phyloP scores from a whole-genome alignment of 1,140 invertebrate species.

The Neodiprion virginianus region DNA sequence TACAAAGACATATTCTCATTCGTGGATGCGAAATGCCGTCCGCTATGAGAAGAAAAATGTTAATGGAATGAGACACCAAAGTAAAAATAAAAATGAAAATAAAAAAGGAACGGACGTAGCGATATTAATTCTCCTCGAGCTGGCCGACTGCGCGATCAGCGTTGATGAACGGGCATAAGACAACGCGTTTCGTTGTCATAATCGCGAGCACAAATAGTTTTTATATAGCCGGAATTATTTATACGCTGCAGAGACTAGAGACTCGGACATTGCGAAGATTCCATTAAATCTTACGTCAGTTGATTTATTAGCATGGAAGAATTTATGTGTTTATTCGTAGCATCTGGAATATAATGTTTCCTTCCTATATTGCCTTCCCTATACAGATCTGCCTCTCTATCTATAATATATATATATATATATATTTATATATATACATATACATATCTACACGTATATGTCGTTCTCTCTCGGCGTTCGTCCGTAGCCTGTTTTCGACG shows the following conservation, averaged over 20 bases:
- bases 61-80: no score
- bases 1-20: no score
- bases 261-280: constrained; percentile 1
- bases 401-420: not conserved
- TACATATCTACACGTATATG: constrained; percentile 2
- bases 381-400: not conserved
- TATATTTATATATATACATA: not conserved
- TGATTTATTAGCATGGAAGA: constrained; percentile 15
- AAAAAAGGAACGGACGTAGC: no score
- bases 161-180: no score
- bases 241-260: constrained; percentile 6
- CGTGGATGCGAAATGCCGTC: no score
- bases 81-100: no score
- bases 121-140: no score
- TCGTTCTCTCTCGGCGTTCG: not conserved
- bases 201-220: constrained; percentile 9
- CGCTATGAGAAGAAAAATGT: no score
- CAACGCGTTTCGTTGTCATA: not conserved
- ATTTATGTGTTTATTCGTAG: constrained; percentile 15
- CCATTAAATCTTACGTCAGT: constrained; percentile 16
- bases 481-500: not conserved
- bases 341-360: constrained; percentile 16
- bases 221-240: constrained; percentile 8
- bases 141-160: no score
- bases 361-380: not conserved